Base-by-base conservation (phyloP, 2,888 invertebrate species). In the Hyposoter dolosus region DNA sequence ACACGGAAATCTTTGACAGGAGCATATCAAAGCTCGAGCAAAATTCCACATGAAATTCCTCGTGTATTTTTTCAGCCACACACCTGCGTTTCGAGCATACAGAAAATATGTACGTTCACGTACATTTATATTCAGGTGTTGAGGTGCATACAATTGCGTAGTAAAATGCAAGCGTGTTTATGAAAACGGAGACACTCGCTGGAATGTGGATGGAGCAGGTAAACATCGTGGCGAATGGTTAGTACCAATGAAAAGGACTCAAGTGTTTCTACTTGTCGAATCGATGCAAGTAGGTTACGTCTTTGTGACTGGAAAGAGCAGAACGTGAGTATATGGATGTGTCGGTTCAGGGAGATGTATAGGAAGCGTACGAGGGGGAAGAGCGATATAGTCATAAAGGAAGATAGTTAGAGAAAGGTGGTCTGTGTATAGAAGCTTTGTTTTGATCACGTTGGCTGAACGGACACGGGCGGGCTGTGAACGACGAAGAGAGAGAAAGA, bases 371-470 rank as follows among this genome's bases (percentile, higher is more conserved):
- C 10, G 12, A 56, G 12, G 60, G 23, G 15, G 28, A 60, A 28
- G 6, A 6, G 60, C 5, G n/a, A 53, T n/a, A 53, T 53, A 50
- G 50, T 50, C n/a, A n/a, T 17, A 19, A 53, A 53, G 50, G 7
- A n/a, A 60, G 23, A 60, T 28, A 28, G 60, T 28, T 60, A 28
- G 28, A 28, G 28, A 60, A 60, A 60, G 60, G 60, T 60, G 66
- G 56, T 50, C 77, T 87, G 86, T 87, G 86, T 87, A 85, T 83
- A 56, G 63, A 74, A 86, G 65, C 87, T 84, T 88, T 88, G 85
- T 88, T 88, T 86, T 84, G 84, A 88, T 87, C 85, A 80, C 88
- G 87, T 85, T 88, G 85, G 71, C 79, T 65, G 80, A 56, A 53
- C 76, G 82, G 77, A 60, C 66, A 75, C 63, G 69, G 43, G 56